Conservation (phyloP, 1,140 invertebrate genomes). For the Drosophila nasuta region DNA sequence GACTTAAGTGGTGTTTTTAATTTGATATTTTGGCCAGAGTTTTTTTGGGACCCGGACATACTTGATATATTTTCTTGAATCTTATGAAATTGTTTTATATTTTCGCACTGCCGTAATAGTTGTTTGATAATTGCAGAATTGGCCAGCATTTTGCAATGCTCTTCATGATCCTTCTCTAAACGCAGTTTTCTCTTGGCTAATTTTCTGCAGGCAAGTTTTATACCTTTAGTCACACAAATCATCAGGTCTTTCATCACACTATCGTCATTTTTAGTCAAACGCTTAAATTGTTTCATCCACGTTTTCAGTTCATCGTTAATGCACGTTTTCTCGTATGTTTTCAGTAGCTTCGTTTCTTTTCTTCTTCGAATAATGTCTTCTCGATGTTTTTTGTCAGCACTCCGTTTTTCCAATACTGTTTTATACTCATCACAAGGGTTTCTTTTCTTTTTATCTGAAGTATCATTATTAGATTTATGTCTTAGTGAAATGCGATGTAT, state of each 20-base stretch:
- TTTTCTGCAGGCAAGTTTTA: conserved; percentile 1
- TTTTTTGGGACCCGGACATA: background rate
- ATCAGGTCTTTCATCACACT: background rate
- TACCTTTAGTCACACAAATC: background rate
- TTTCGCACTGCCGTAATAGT: background rate
- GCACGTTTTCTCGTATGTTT: background rate
- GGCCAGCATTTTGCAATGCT: background rate
- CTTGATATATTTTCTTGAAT: background rate
- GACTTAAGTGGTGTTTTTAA: background rate
- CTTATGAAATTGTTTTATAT: background rate
- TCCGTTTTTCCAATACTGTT: background rate
- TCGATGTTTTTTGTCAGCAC: background rate
- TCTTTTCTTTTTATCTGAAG: background rate
- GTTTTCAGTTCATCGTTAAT: conserved; percentile 3
- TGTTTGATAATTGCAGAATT: conserved; percentile 12
- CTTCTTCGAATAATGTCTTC: background rate
- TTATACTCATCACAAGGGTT: conserved; percentile 12
- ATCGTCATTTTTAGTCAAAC: background rate
- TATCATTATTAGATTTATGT: background rate
- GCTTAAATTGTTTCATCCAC: background rate
- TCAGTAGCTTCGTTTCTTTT: background rate
- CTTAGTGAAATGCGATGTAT: background rate
- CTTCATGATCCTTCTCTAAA: background rate
- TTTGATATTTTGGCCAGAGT: background rate
- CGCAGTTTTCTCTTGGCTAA: conserved; percentile 1